phyloP scores from a whole-genome alignment of 2,113 vertebrate species.

The Murina feae region DNA sequence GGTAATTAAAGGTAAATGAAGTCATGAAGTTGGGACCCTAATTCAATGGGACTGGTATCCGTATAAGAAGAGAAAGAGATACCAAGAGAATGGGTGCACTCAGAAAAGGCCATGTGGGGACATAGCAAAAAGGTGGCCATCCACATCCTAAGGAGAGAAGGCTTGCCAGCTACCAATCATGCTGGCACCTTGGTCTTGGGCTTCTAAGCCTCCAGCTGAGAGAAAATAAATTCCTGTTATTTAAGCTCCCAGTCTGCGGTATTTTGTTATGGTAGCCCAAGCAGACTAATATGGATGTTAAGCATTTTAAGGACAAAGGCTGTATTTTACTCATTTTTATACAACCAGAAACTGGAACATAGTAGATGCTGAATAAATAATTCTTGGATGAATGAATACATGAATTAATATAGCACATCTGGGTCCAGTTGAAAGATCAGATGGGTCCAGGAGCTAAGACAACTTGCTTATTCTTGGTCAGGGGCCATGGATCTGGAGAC shows the following conservation, averaged over 20 bases:
- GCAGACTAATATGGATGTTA: not conserved
- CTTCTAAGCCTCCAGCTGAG: not conserved
- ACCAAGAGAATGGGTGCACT: not conserved
- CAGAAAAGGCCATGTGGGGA: not conserved
- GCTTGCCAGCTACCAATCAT: not conserved
- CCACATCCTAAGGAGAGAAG: not conserved
- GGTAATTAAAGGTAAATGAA: not conserved
- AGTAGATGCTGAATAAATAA: not conserved
- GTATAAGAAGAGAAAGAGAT: not conserved
- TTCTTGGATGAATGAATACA: not conserved
- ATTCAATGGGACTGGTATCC: not conserved
- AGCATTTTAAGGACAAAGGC: not conserved
- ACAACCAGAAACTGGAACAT: not conserved
- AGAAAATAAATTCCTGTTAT: not conserved
- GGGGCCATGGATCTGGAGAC: not conserved
- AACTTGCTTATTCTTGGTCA: not conserved
- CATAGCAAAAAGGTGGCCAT: not conserved
- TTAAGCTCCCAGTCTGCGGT: not conserved
- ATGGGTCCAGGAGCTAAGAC: not conserved
- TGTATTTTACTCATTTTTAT: not conserved
- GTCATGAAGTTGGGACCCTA: not conserved
- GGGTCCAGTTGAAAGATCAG: not conserved
- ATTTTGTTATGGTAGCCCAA: not conserved
- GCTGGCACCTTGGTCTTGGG: not conserved
- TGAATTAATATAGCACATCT: not conserved